phyloP scores from a whole-genome alignment of 2,113 vertebrate genomes.

The Epinephelus lanceolatus region DNA sequence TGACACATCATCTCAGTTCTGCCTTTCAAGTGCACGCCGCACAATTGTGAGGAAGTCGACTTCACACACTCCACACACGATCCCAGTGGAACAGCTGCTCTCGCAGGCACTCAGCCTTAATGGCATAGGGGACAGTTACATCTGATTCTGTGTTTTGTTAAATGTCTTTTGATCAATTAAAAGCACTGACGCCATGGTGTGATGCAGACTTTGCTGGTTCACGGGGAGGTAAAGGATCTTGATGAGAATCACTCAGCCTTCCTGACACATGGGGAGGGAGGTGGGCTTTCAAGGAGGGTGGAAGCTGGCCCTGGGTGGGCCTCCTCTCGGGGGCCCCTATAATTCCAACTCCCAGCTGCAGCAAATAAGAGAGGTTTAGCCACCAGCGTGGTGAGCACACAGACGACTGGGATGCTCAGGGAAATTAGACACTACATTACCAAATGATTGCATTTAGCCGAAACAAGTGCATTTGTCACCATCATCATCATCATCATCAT shows the following conservation, averaged over 20 bases:
- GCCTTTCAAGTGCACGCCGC: neutral
- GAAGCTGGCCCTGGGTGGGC: slow-evolving; percentile 74
- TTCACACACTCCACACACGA: slow-evolving; percentile 28
- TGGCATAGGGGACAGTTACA: slow-evolving; percentile 57
- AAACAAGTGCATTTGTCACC: slow-evolving; percentile 60
- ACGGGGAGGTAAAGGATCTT: slow-evolving; percentile 69
- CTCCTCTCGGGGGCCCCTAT: slow-evolving; percentile 72
- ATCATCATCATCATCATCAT: slow-evolving; percentile 30
- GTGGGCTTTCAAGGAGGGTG: slow-evolving; percentile 62
- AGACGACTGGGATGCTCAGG: slow-evolving; percentile 32
- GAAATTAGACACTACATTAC: slow-evolving; percentile 64
- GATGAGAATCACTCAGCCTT: slow-evolving; percentile 72
- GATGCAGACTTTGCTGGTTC: slow-evolving; percentile 62
- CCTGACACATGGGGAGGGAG: slow-evolving; percentile 67
- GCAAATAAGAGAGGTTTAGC: slow-evolving; percentile 69
- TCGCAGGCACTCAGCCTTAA: slow-evolving; percentile 58
- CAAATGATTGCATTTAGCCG: slow-evolving; percentile 58
- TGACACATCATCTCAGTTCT: neutral
- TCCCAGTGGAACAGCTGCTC: slow-evolving; percentile 64
- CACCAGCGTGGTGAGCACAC: slow-evolving; percentile 50
- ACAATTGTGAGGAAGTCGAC: neutral
- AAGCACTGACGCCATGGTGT: slow-evolving; percentile 69
- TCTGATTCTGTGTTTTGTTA: slow-evolving; percentile 65
- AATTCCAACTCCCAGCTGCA: slow-evolving; percentile 76
- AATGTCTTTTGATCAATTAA: slow-evolving; percentile 79